Evolutionary conservation across 1,140 invertebrate genomes (phyloP).

Genomic region (Trachymyrmex cornetzi): DNA sequence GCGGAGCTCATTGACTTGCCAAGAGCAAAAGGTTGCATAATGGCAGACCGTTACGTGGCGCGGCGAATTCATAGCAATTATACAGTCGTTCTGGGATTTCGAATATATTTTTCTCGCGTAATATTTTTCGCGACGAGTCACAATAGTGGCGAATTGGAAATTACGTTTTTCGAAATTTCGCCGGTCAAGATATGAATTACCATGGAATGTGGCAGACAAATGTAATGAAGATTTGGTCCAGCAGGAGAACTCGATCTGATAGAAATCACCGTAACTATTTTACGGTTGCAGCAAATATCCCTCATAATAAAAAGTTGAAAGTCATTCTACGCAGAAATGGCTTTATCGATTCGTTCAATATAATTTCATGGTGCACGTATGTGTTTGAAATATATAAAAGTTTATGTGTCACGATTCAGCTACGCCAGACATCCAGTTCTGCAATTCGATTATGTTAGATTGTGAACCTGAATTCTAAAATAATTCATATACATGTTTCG

Average conservation of each 20-base stretch:
- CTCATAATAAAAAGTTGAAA: not conserved
- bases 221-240: not conserved
- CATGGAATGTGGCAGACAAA: not conserved
- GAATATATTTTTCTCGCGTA: slow-evolving; percentile 34
- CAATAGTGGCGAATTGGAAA: slow-evolving; percentile 15
- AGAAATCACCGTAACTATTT: slow-evolving; percentile 31
- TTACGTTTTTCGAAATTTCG: slow-evolving; percentile 34
- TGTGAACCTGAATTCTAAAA: slow-evolving; percentile 22
- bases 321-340: not conserved
- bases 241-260: not conserved
- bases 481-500: slow-evolving; percentile 55
- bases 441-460: slow-evolving; percentile 68
- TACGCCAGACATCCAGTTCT: not conserved
- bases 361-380: not conserved
- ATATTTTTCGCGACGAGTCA: slow-evolving; percentile 43
- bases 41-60: slow-evolving; percentile 16
- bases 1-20: slow-evolving; percentile 31
- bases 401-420: slow-evolving; percentile 58
- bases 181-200: not conserved
- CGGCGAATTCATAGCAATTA: slow-evolving; percentile 31
- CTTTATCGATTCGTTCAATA: slow-evolving; percentile 20
- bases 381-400: slow-evolving; percentile 47
- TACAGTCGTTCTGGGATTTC: not conserved
- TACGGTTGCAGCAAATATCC: slow-evolving; percentile 32
- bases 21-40: slow-evolving; percentile 45